A percentile compares a stretch with the other conserved stretches of the same genome.
Conservation (phyloP, 2,888 invertebrate genomes). For the Thereva nobilitata region DNA sequence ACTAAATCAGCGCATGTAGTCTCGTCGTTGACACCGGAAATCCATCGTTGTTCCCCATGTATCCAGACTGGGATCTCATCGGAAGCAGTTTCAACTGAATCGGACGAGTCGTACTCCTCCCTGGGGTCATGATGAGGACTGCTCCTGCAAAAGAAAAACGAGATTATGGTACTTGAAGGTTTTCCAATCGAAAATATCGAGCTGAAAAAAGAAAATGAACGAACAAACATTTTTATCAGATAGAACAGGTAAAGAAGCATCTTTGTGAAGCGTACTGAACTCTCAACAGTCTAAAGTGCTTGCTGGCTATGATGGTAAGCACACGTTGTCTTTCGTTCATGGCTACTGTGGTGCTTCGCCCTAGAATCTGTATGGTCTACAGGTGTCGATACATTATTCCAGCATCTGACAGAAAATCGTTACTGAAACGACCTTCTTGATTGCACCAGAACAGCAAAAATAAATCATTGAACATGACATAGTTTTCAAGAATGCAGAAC, state of each 20-base stretch:
- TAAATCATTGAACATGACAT: slow-evolving; percentile 40
- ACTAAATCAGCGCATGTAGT: slow-evolving; percentile 82
- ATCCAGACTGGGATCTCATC: slow-evolving; percentile 77
- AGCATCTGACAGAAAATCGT: slow-evolving; percentile 38
- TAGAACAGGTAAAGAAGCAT: too few species aligned
- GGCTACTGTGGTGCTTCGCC: too few species aligned
- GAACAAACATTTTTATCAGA: too few species aligned
- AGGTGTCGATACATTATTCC: too few species aligned
- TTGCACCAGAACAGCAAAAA: slow-evolving; percentile 34
- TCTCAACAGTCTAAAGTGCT: too few species aligned
- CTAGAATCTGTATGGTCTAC: too few species aligned
- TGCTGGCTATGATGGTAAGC: too few species aligned
- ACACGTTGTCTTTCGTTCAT: too few species aligned
- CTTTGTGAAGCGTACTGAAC: too few species aligned
- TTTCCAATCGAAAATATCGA: too few species aligned
- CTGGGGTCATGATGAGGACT: slow-evolving; percentile 23
- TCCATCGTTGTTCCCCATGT: slow-evolving; percentile 77
- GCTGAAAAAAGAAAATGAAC: too few species aligned
- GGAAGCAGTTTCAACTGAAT: slow-evolving; percentile 48
- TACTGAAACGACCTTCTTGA: slow-evolving; percentile 41
- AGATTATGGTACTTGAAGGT: too few species aligned
- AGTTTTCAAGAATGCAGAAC: slow-evolving; percentile 26
- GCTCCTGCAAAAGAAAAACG: slow-evolving; percentile 11
- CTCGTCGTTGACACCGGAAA: slow-evolving; percentile 73
- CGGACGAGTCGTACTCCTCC: slow-evolving; percentile 48